A percentile compares a stretch with the other conserved stretches of the same genome.
Evolutionary conservation across 1,140 invertebrate species (phyloP).

Genomic region (Drosophila tropicalis): DNA sequence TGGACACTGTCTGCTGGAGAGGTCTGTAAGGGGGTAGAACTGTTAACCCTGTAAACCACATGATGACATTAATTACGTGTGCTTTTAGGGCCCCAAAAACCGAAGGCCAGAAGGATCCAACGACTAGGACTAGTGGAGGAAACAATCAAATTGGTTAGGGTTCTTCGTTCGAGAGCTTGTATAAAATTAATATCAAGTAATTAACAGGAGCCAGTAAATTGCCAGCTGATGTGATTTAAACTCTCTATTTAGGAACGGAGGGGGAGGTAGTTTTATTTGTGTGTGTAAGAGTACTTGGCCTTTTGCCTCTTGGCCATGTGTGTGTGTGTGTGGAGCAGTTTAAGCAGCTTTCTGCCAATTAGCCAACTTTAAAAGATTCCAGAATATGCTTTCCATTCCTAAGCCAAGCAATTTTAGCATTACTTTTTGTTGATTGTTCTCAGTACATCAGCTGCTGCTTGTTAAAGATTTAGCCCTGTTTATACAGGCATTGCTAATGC

Average conservation of each 20-base stretch:
- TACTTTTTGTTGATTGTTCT: constrained; percentile 46
- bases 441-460: constrained; percentile 55
- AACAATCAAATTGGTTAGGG: constrained; percentile 21
- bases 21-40: constrained; percentile 16
- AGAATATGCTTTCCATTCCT: constrained; percentile 56
- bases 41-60: constrained; percentile 73
- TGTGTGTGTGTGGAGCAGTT: constrained; percentile 24
- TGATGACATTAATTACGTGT: constrained; percentile 75
- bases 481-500: constrained; percentile 56
- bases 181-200: constrained; percentile 82
- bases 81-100: constrained; percentile 26
- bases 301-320: background rate
- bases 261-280: background rate
- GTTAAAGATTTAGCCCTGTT: constrained; percentile 27
- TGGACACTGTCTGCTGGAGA: background rate
- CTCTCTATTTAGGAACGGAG: background rate
- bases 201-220: constrained; percentile 67
- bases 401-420: constrained; percentile 43
- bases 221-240: constrained; percentile 58
- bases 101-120: constrained; percentile 16
- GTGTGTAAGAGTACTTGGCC: constrained; percentile 3
- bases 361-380: constrained; percentile 61
- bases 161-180: background rate
- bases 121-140: constrained; percentile 23
- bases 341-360: constrained; percentile 75